phyloP scores from a whole-genome alignment of 2,113 vertebrate species.

The Thryonomys swinderianus region DNA sequence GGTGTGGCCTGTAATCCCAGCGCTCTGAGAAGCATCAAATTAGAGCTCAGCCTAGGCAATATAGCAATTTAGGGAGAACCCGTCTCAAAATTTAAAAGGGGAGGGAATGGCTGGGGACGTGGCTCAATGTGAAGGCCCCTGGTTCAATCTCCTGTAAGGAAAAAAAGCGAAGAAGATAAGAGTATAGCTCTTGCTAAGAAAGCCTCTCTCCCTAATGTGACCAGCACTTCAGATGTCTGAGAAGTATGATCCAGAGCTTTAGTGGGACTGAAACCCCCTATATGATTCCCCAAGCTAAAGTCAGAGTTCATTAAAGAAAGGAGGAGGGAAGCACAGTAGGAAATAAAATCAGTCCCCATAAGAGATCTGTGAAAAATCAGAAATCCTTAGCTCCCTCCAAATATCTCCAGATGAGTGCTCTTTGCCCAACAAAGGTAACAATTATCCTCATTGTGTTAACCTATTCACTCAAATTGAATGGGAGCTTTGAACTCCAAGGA shows the following conservation, averaged over 20 bases:
- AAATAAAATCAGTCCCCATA: constrained; percentile 26
- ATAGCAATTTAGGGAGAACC: neutral
- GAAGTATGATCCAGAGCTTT: constrained; percentile 21
- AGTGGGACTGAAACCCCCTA: neutral
- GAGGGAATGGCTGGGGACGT: too few relatives aligned
- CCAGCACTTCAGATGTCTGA: neutral
- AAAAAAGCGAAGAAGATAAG: neutral
- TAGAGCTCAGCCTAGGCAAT: neutral
- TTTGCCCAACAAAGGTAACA: constrained; percentile 59
- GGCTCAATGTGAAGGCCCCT: neutral
- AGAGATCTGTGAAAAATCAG: constrained; percentile 54
- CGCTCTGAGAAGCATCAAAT: neutral
- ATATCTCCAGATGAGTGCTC: constrained; percentile 57
- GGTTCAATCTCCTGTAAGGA: neutral
- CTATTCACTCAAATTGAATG: constrained; percentile 63
- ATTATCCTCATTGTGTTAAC: constrained; percentile 56
- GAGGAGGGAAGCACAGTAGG: neutral
- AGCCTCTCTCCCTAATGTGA: neutral
- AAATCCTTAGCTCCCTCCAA: constrained; percentile 60
- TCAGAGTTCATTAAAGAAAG: constrained; percentile 7
- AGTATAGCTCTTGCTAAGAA: constrained; percentile 25
- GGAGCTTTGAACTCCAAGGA: constrained; percentile 63
- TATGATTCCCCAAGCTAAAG: neutral
- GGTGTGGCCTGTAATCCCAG: neutral
- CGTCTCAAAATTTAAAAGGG: neutral